Base-by-base conservation (phyloP, 2,113 vertebrate species). In the Diphyllodes magnificus region DNA sequence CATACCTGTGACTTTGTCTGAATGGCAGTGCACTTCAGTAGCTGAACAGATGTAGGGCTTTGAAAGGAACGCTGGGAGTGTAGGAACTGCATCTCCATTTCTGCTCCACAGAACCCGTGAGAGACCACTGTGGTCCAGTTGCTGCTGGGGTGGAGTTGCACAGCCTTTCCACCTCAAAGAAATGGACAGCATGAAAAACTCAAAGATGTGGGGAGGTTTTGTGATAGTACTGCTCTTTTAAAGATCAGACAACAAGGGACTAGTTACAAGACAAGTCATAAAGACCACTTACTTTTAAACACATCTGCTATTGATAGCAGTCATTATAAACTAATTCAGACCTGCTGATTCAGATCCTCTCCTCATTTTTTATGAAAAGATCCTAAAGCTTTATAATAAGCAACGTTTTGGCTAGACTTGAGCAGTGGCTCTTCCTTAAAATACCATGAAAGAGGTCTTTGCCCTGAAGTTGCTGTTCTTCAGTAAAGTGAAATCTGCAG, bases 281-380 rank as follows among this genome's bases (percentile, higher is more conserved):
- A 56, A 56, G 50, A 25, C 22, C 47, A 45, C 3, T 75, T 82
- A n/a, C 10, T 92, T 90, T 71, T 80, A 40, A 82, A 37, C 22
- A 18, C 31, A 16, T 13, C 3, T 86, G 27, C 28, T 77, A 10
- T 20, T 30, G 39, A 18, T 10, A 70, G 49, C 50, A 54, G 39
- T 69, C n/a, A 16, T 83, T 59, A 14, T 28, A 40, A 63, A 69
- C 17, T 35, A 49, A 35, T 30, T 65, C 59, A 73, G 40, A 33
- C 42, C 50, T 73, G 45, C 69, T 94, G 39, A 59, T 80, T 93
- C 64, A 97, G 82, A 68, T 75, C 68, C 10, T 80, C 66, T 94
- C 69, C 33, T 15, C 7, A 3, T 70, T 66, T 75, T 87, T 82
- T 53, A 60, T 51, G 64, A 44, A 45, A 47, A 51, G 37, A n/a